Base-by-base conservation (phyloP, 2,888 invertebrate species). In the Eurytoma adleriae region DNA sequence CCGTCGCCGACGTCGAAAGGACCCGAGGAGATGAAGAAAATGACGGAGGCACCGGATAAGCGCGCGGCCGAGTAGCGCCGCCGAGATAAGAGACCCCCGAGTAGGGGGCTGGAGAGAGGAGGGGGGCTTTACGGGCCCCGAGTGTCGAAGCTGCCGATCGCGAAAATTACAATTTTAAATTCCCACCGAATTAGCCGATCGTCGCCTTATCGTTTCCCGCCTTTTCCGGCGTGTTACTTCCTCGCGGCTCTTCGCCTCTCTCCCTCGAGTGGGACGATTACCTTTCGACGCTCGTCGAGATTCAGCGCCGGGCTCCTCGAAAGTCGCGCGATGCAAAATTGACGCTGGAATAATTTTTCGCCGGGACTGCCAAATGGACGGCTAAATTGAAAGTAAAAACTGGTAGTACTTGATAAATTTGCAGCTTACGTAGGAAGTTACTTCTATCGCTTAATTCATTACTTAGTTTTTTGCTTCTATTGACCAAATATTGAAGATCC, bases 81-180 rank as follows among this genome's bases (percentile, higher is more conserved):
- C 13, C 16, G 61, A 30, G 78, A 78, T 27, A 67, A 71, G 72
- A 61, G 50, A 48, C 48, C 50, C 24, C 3, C 16, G n/a, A 57
- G 70, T 40, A 59, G 59, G 52, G 72, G 52, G 59, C 61, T 57
- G 40, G 50, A 50, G 30, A 52, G 16, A 13, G 40, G 56, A 56
- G 40, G 40, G 52, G 10, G 27, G 66, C 59, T 50, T 61, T 54
- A 62, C 48, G 57, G 40, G 40, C 40, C 40, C 40, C 40, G 40
- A 40, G 30, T 66, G 66, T 71, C 64, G 57, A 62, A 62, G 56
- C 64, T 48, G 64, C 30, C 64, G 64, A 64, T 50, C 75, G 40
- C 16, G 59, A 78, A 71, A 71, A 78, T 78, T 78, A 78, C 71
- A 71, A 78, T 78, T 78, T 78, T 18, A 77, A 77, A 77, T 77